Conservation (phyloP, 2,797 vertebrate species). For the Sebastolobus alascanus region DNA sequence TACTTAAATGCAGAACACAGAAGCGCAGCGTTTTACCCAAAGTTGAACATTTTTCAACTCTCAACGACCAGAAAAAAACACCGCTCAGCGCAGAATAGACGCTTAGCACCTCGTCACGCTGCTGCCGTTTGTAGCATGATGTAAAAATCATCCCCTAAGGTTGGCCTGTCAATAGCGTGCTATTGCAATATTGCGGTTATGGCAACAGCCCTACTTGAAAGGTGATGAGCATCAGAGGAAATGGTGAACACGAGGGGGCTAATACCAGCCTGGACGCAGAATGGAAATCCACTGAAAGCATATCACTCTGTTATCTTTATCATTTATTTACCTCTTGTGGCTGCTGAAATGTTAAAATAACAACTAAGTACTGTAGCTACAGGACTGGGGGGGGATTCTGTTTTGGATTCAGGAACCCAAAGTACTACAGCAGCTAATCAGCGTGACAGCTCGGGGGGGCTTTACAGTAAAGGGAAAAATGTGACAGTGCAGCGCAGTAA, state of each 20-base stretch:
- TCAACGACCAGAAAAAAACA: too few relatives aligned
- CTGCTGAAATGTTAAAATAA: slow-evolving; percentile 10
- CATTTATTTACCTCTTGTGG: neutral
- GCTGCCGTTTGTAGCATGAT: too few relatives aligned
- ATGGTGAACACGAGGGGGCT: neutral
- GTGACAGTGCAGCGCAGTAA: slow-evolving; percentile 36
- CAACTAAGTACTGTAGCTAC: neutral
- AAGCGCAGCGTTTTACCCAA: too few relatives aligned
- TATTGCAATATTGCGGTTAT: too few relatives aligned
- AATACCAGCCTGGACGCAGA: neutral
- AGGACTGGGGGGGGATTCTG: neutral
- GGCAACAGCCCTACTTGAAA: too few relatives aligned
- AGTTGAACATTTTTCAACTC: too few relatives aligned
- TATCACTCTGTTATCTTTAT: neutral
- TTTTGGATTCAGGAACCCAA: neutral
- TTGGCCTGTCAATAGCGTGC: too few relatives aligned
- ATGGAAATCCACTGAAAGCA: neutral
- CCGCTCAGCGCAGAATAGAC: too few relatives aligned
- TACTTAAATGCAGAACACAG: too few relatives aligned
- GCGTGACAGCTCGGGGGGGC: slow-evolving; percentile 27
- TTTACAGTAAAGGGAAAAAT: slow-evolving; percentile 13
- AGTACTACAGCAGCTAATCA: slow-evolving; percentile 15
- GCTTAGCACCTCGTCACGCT: too few relatives aligned
- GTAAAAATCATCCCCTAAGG: too few relatives aligned
- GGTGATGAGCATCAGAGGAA: too few relatives aligned